These are phyloP conservation scores for Ichneumoninae sp. DNA, from an alignment of 2,888 invertebrate genomes.

Conservation along the genomic window DNA sequence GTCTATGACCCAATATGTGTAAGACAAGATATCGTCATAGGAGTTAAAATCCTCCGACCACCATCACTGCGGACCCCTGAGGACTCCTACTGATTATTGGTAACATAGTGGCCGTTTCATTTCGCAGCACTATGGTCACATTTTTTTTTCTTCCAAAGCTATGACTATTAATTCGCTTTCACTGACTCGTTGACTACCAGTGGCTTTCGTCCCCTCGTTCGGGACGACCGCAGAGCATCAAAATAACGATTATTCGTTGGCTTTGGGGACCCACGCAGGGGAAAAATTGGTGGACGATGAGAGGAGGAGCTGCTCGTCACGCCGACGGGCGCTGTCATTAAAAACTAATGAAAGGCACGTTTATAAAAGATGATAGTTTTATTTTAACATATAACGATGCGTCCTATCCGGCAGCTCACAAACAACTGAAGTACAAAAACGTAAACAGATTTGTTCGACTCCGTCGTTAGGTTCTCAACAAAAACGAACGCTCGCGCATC, in stretches of 20 bases:
- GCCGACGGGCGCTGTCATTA: slow-evolving; percentile 65
- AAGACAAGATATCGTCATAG: background rate
- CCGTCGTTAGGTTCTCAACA: too few relatives aligned
- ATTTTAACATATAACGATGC: too few relatives aligned
- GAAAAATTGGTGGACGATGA: slow-evolving; percentile 38
- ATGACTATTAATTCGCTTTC: slow-evolving; percentile 16
- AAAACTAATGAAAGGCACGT: too few relatives aligned
- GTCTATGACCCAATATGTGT: background rate
- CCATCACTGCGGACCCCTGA: background rate
- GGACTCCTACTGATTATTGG: too few relatives aligned
- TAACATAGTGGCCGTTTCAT: background rate
- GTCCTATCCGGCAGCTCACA: too few relatives aligned
- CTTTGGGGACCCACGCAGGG: background rate
- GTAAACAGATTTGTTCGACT: too few relatives aligned
- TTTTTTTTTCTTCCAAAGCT: slow-evolving; percentile 4
- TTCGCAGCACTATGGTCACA: background rate
- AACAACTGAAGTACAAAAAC: too few relatives aligned
- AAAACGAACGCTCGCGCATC: slow-evolving; percentile 66
- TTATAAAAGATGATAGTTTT: too few relatives aligned
- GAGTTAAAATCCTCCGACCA: background rate
- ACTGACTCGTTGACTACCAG: slow-evolving; percentile 23
- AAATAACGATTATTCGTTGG: slow-evolving; percentile 54
- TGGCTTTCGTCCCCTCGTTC: slow-evolving; percentile 25
- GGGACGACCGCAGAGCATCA: slow-evolving; percentile 51
- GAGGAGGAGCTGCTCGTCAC: slow-evolving; percentile 45